Evolutionary conservation across 2,113 vertebrate species (phyloP).

Genomic region (Thamnaconus septentrionalis): DNA sequence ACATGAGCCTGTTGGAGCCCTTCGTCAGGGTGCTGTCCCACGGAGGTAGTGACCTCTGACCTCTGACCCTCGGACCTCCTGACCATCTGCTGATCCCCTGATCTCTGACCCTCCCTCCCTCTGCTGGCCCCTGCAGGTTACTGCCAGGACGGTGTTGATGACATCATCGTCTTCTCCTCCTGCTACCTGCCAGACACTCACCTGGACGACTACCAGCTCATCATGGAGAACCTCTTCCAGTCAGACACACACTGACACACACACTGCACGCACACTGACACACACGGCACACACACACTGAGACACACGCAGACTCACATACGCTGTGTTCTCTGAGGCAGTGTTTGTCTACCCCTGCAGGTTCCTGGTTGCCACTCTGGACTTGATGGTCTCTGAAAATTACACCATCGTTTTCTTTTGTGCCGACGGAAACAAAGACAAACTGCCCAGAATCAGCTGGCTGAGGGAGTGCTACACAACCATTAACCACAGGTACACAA

Average conservation of each 20-base stretch:
- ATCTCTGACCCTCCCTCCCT: neutral
- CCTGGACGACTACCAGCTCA: slow-evolving; percentile 73
- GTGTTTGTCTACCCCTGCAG: slow-evolving; percentile 46
- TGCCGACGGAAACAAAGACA: slow-evolving; percentile 73
- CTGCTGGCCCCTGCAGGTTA: slow-evolving; percentile 72
- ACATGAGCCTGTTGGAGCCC: slow-evolving; percentile 78
- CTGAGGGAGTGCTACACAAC: slow-evolving; percentile 79
- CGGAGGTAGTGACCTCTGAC: slow-evolving; percentile 69
- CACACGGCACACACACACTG: too few species aligned
- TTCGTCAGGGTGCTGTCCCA: slow-evolving; percentile 81
- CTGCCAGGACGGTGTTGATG: slow-evolving; percentile 77
- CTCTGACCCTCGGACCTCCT: slow-evolving; percentile 1
- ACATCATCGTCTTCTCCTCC: slow-evolving; percentile 82
- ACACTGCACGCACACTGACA: neutral
- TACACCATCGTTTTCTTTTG: slow-evolving; percentile 82
- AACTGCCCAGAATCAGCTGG: slow-evolving; percentile 80
- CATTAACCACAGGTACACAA: slow-evolving; percentile 61
- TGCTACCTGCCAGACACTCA: slow-evolving; percentile 80
- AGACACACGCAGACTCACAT: too few species aligned
- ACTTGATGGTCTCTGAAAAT: slow-evolving; percentile 79
- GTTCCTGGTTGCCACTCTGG: slow-evolving; percentile 81
- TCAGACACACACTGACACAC: slow-evolving; percentile 20
- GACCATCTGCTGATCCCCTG: neutral
- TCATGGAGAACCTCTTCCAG: slow-evolving; percentile 88
- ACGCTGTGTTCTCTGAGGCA: too few species aligned